phyloP scores from a whole-genome alignment of 2,113 vertebrate species.

The Dicentrarchus labrax region DNA sequence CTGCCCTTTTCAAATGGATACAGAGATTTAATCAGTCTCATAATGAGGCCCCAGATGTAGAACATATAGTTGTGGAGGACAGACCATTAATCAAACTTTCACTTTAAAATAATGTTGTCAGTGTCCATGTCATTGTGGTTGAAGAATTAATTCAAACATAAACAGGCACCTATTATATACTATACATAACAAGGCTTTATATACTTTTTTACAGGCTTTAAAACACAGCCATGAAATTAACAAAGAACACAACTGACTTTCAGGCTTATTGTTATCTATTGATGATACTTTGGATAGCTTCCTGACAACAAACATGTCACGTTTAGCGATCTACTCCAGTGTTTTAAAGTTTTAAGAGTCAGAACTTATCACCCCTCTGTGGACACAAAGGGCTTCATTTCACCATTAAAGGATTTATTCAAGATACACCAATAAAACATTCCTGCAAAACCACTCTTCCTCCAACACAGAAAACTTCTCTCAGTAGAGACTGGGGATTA shows the following conservation, averaged over 20 bases:
- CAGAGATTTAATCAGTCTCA: constrained; percentile 12
- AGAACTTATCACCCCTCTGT: not conserved
- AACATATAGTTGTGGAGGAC: not conserved
- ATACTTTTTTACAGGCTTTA: not conserved
- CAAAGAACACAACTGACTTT: not conserved
- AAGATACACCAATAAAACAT: constrained; percentile 9
- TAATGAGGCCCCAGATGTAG: not conserved
- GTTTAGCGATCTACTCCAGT: not conserved
- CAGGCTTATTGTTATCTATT: not conserved
- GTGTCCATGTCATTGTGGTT: not conserved
- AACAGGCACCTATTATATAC: too few relatives aligned
- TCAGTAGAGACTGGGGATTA: not conserved
- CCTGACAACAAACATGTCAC: not conserved
- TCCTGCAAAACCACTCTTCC: constrained; percentile 1
- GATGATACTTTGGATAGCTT: not conserved
- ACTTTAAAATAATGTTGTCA: not conserved
- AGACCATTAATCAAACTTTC: not conserved
- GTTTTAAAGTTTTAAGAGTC: not conserved
- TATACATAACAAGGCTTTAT: not conserved
- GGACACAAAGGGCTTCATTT: constrained; percentile 3
- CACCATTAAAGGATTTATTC: constrained; percentile 17
- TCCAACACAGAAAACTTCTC: not conserved
- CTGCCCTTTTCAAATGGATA: constrained; percentile 1
- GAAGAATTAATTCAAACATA: not conserved
- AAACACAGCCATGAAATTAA: not conserved